A percentile compares a stretch with the other conserved stretches of the same genome.
phyloP scores from a whole-genome alignment of 2,113 vertebrate genomes.

The Mellivora capensis region DNA sequence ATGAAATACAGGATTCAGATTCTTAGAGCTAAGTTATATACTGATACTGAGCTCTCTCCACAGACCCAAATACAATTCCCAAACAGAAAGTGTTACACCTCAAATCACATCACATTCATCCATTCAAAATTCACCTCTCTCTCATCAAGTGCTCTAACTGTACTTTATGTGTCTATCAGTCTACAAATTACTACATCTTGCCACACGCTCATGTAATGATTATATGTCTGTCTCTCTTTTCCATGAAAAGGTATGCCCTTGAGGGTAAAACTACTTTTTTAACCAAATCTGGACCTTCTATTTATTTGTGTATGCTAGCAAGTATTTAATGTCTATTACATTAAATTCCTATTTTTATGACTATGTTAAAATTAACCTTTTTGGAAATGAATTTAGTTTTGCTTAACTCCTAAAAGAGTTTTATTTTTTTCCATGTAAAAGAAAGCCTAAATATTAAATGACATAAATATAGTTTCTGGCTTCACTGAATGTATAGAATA shows the following conservation, averaged over 20 bases:
- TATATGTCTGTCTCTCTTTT: not conserved
- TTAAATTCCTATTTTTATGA: not conserved
- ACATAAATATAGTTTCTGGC: not conserved
- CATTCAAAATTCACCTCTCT: not conserved
- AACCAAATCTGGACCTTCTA: not conserved
- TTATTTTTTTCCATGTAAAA: not conserved
- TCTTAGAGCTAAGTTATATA: not conserved
- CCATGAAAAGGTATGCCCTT: not conserved
- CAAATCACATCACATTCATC: not conserved
- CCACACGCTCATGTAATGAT: not conserved
- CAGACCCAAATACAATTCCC: not conserved
- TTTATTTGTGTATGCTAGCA: not conserved
- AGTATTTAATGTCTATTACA: not conserved
- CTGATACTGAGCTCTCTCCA: not conserved
- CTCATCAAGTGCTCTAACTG: not conserved
- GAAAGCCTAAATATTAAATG: not conserved
- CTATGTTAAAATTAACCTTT: not conserved
- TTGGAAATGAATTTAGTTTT: slow-evolving; percentile 4
- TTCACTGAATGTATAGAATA: not conserved
- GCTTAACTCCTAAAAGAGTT: not conserved
- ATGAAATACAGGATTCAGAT: not conserved
- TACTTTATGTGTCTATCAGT: not conserved
- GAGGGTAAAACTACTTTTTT: not conserved
- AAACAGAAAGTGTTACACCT: not conserved
- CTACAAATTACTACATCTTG: not conserved